phyloP scores from a whole-genome alignment of 2,888 invertebrate species.

The Mechanitis messenoides region DNA sequence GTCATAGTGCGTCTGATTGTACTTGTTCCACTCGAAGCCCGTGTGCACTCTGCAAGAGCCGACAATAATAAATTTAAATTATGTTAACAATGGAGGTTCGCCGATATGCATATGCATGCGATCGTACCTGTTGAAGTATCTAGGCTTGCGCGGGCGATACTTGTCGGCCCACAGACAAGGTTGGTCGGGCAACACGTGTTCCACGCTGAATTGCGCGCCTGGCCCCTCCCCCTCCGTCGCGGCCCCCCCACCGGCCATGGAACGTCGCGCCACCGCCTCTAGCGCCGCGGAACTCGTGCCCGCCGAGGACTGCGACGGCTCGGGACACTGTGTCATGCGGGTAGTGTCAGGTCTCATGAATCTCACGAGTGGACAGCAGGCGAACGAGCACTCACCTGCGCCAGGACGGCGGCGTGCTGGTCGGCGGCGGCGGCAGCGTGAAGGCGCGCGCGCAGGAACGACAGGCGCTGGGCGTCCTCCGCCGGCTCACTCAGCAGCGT shows the following conservation, averaged over 20 bases:
- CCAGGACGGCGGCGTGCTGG: constrained; percentile 84
- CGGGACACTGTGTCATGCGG: constrained; percentile 44
- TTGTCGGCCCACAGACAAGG: constrained; percentile 98
- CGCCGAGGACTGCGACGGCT: constrained; percentile 80
- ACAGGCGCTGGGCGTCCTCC: constrained; percentile 85
- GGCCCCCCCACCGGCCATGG: constrained; percentile 42
- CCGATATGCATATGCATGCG: neutral
- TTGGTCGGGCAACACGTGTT: constrained; percentile 89
- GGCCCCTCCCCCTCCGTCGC: constrained; percentile 41
- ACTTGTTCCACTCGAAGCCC: constrained; percentile 99
- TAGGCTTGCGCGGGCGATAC: constrained; percentile 96
- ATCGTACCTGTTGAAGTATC: constrained; percentile 91
- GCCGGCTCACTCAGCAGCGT: constrained; percentile 85
- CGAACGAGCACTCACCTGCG: constrained; percentile 18
- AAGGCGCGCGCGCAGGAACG: constrained; percentile 83
- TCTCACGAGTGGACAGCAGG: neutral
- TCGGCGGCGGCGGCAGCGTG: constrained; percentile 55
- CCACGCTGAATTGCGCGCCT: constrained; percentile 94
- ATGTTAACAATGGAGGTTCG: neutral
- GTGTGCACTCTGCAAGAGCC: constrained; percentile 84
- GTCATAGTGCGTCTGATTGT: constrained; percentile 99
- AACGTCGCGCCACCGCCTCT: constrained; percentile 38
- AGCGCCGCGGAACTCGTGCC: constrained; percentile 73
- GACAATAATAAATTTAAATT: neutral
- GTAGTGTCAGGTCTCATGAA: no score